These are phyloP conservation scores for Drosophila borealis DNA, from an alignment of 2,888 invertebrate genomes.

Conservation along the genomic window DNA sequence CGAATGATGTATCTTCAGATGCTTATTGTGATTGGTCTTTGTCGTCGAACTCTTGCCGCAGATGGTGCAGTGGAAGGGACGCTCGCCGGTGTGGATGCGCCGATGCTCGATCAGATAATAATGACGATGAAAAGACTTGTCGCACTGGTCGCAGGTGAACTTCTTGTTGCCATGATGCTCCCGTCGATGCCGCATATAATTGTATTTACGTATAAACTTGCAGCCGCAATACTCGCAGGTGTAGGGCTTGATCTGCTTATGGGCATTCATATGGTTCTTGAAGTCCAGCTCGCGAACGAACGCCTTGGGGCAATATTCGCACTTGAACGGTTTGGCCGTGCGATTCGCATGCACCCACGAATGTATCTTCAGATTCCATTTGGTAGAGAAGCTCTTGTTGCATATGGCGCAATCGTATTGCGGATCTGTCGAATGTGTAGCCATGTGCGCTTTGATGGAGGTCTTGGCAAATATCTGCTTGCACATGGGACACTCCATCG, in stretches of 20 bases:
- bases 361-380: conserved; percentile 95
- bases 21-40: conserved; percentile 96
- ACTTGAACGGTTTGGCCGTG: conserved; percentile 93
- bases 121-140: conserved; percentile 93
- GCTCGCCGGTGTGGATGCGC: conserved; percentile 92
- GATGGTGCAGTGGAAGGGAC: conserved; percentile 93
- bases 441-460: conserved; percentile 92
- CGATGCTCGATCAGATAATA: conserved; percentile 95
- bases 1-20: conserved; percentile 95
- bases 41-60: conserved; percentile 96
- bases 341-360: conserved; percentile 95
- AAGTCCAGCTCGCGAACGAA: conserved; percentile 93
- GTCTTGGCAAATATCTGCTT: conserved; percentile 89
- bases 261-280: conserved; percentile 93
- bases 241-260: conserved; percentile 92
- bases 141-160: conserved; percentile 91
- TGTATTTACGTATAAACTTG: conserved; percentile 94
- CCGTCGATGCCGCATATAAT: conserved; percentile 93
- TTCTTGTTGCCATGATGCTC: conserved; percentile 93
- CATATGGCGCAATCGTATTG: conserved; percentile 93
- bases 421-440: conserved; percentile 90
- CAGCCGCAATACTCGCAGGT: conserved; percentile 96
- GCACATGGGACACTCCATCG: conserved; percentile 90
- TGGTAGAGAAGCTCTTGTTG: conserved; percentile 93
- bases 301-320: conserved; percentile 92